These are phyloP conservation scores for Nomada flava DNA, from an alignment of 2,888 invertebrate species.

Conservation along the genomic window DNA sequence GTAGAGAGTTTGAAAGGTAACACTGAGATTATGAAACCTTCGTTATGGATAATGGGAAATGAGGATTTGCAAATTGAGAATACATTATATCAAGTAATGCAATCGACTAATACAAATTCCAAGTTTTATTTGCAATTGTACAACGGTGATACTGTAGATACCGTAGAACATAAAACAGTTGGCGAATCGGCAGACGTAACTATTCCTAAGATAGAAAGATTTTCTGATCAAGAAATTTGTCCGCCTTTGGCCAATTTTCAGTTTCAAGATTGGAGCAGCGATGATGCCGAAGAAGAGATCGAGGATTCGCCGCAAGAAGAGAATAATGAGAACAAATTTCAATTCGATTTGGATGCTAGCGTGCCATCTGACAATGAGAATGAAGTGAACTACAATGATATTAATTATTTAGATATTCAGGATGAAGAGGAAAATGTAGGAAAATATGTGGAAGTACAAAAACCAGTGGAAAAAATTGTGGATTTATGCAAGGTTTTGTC, in stretches of 20 bases:
- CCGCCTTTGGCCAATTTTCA: slow-evolving; percentile 87
- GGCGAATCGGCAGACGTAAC: slow-evolving; percentile 15
- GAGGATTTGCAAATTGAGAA: slow-evolving; percentile 74
- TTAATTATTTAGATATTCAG: slow-evolving; percentile 61
- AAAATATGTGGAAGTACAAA: slow-evolving; percentile 19
- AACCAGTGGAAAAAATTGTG: slow-evolving; percentile 67
- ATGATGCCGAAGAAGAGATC: slow-evolving; percentile 84
- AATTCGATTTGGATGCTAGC: slow-evolving; percentile 78
- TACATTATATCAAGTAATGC: slow-evolving; percentile 70
- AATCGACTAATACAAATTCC: slow-evolving; percentile 71
- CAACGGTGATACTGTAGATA: slow-evolving; percentile 74
- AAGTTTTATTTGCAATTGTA: slow-evolving; percentile 68
- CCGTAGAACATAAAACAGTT: slow-evolving; percentile 22
- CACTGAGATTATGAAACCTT: slow-evolving; percentile 63
- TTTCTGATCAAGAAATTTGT: slow-evolving; percentile 85
- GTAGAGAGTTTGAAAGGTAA: slow-evolving; percentile 68
- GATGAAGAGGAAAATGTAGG: slow-evolving; percentile 57
- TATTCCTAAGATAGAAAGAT: slow-evolving; percentile 76
- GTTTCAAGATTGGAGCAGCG: slow-evolving; percentile 86
- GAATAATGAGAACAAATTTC: slow-evolving; percentile 57
- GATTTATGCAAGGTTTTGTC: slow-evolving; percentile 68
- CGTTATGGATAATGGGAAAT: slow-evolving; percentile 65
- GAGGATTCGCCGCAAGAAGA: slow-evolving; percentile 20
- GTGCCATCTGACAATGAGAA: slow-evolving; percentile 67
- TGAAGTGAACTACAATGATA: slow-evolving; percentile 4